A percentile compares a stretch with the other conserved stretches of the same genome.
Conservation (phyloP, 1,140 invertebrate genomes). For the Nixonia krombeini region DNA sequence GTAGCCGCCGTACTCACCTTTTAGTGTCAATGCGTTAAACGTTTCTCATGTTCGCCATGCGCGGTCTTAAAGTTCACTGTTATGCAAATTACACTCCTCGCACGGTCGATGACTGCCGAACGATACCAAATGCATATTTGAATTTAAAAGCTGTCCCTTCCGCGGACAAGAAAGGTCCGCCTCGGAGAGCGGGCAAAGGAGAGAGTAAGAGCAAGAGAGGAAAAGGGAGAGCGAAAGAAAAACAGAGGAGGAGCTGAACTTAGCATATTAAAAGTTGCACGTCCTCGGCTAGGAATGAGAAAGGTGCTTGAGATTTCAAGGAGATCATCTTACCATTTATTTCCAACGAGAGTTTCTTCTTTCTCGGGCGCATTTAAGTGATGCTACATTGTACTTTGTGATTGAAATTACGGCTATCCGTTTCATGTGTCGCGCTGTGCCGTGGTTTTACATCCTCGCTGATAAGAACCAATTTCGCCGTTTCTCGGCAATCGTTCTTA, state of each 20-base stretch:
- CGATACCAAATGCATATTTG: constrained; percentile 46
- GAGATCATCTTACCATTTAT: constrained; percentile 46
- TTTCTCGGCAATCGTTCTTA: too few species aligned
- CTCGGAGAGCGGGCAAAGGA: too few species aligned
- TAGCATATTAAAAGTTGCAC: constrained; percentile 51
- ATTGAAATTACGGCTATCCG: too few species aligned
- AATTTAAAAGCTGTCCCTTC: constrained; percentile 36
- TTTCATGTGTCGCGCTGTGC: not conserved
- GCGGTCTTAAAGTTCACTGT: constrained; percentile 38
- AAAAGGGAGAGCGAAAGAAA: constrained; percentile 32
- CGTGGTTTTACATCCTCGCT: too few species aligned
- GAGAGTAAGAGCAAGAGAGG: too few species aligned
- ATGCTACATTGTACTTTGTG: constrained; percentile 35
- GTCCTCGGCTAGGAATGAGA: constrained; percentile 33
- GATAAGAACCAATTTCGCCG: too few species aligned
- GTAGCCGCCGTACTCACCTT: not conserved
- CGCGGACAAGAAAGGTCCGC: constrained; percentile 4
- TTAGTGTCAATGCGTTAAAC: constrained; percentile 22
- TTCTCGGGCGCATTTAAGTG: constrained; percentile 9
- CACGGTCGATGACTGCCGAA: constrained; percentile 39
- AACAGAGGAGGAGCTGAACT: constrained; percentile 38
- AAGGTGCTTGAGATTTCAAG: constrained; percentile 45
- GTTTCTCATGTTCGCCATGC: constrained; percentile 44
- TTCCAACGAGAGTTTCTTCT: constrained; percentile 26
- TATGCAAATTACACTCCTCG: constrained; percentile 48